Evolutionary conservation across 2,113 vertebrate genomes (phyloP), one percentile per base, ranked within the genome.

Genomic region (Salvator merianae): DNA sequence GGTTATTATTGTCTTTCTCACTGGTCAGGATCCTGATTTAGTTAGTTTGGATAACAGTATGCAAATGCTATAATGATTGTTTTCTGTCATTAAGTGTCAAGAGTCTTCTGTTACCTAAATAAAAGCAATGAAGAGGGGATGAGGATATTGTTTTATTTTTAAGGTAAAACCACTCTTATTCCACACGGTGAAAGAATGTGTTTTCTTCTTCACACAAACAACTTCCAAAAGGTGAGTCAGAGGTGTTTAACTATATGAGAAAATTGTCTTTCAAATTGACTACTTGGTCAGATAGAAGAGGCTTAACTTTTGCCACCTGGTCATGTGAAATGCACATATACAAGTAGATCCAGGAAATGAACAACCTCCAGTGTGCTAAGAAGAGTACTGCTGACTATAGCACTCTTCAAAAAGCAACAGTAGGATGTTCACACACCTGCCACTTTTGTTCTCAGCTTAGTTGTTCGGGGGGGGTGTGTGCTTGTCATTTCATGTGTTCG

Each of bases 1-100:
- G 55, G 4, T 59, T 18, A 22, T 59, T 5, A 22, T 22, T 4
- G 14, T 26, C 34, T 71, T 71, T 26, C 69, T 71, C 34, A 38
- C 32, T 36, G 62, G 62, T 30, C 30, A 3, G 28, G 66, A 68
- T 73, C 40, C 38, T 73, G 38, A 22, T 13, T 24, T 30, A 26
- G 22, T 63, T 63, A 7, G 8, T 40, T 72, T 55, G 32, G 77
- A 66, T 16, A 16, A 55, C 43, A 47, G 43, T 47, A 47, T 78
- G 30, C 55, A 28, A 40, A 43, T 34, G 18, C 28, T 50, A 30
- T 80, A 53, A 80, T 34, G 38, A 47, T 65, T 68, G 30, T 22
- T 70, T 69, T 59, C 68, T 55, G 34, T 81, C 68, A 72, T 24
- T 59, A 82, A 68, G 69, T 82, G 50, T 72, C 68, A 72, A 47